A percentile compares a stretch with the other conserved stretches of the same genome.
phyloP scores from a whole-genome alignment of 2,888 invertebrate genomes.

The Drosophila acutilabella region DNA sequence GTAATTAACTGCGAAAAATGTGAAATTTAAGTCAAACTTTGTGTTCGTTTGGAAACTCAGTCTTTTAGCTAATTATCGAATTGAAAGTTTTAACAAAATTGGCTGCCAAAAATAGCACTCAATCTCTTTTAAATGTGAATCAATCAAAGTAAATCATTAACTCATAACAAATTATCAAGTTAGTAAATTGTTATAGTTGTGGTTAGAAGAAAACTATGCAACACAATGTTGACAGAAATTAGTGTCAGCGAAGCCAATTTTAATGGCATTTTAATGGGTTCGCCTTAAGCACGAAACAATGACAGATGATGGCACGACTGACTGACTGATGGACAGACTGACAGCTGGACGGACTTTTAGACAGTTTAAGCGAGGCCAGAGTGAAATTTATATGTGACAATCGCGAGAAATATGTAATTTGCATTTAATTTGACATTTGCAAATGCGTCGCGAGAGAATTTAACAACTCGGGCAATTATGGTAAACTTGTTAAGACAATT shows the following conservation, averaged over 20 bases:
- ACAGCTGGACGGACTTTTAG: constrained; percentile 8
- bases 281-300: constrained; percentile 27
- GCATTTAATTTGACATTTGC: constrained; percentile 79
- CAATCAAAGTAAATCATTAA: constrained; percentile 39
- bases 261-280: constrained; percentile 74
- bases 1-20: not conserved
- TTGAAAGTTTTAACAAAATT: constrained; percentile 9
- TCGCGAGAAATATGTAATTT: constrained; percentile 68
- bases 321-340: constrained; percentile 3
- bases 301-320: constrained; percentile 26
- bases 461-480: constrained; percentile 40
- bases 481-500: constrained; percentile 30
- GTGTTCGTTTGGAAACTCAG: not conserved
- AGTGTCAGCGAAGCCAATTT: constrained; percentile 58
- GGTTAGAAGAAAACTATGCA: constrained; percentile 27
- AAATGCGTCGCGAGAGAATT: constrained; percentile 46
- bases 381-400: constrained; percentile 16
- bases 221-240: constrained; percentile 49
- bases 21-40: not conserved
- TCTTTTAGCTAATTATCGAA: constrained; percentile 12
- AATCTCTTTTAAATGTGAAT: constrained; percentile 24
- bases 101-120: constrained; percentile 23
- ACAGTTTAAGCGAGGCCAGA: constrained; percentile 8
- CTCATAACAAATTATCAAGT: constrained; percentile 42
- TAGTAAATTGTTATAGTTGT: constrained; percentile 19